These are phyloP conservation scores for Porites cylindrica DNA, from an alignment of 92 coral and sea anemone species.

Conservation along the genomic window DNA sequence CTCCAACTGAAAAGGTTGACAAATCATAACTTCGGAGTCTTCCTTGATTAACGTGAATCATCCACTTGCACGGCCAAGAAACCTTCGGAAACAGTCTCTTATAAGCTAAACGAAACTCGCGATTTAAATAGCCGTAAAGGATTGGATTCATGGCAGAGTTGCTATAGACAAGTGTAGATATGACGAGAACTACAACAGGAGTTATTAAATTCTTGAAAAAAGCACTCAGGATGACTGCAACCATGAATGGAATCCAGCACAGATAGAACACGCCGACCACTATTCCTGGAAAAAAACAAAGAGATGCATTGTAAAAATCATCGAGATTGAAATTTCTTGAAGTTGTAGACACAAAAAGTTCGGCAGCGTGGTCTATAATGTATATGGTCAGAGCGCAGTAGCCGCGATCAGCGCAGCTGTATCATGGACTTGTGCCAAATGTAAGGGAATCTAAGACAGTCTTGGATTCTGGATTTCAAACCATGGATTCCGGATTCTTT, in stretches of 20 bases:
- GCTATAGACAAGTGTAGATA: conserved; percentile 56
- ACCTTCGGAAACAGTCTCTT: conserved; percentile 43
- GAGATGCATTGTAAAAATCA: background rate
- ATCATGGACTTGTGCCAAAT: too few species aligned
- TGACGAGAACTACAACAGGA: conserved; percentile 42
- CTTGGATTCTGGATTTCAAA: too few species aligned
- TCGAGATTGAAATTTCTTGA: background rate
- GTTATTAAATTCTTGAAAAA: conserved; percentile 46
- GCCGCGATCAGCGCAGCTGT: too few species aligned
- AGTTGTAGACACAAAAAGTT: too few species aligned
- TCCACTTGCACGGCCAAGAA: background rate
- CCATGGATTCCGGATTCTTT: too few species aligned
- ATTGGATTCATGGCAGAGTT: conserved; percentile 69
- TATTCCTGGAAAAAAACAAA: conserved; percentile 34
- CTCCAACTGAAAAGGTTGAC: background rate
- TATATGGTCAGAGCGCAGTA: too few species aligned
- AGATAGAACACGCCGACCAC: conserved; percentile 67
- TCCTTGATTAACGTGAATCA: background rate
- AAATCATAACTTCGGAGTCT: conserved; percentile 10
- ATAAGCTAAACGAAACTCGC: conserved; percentile 65
- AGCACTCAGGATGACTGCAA: conserved; percentile 59
- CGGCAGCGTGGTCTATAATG: too few species aligned
- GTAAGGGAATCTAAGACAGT: too few species aligned
- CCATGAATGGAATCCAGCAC: conserved; percentile 74
- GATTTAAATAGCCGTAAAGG: conserved; percentile 67